Conservation (phyloP, 2,113 vertebrate species). For the Ctenomys sociabilis region DNA sequence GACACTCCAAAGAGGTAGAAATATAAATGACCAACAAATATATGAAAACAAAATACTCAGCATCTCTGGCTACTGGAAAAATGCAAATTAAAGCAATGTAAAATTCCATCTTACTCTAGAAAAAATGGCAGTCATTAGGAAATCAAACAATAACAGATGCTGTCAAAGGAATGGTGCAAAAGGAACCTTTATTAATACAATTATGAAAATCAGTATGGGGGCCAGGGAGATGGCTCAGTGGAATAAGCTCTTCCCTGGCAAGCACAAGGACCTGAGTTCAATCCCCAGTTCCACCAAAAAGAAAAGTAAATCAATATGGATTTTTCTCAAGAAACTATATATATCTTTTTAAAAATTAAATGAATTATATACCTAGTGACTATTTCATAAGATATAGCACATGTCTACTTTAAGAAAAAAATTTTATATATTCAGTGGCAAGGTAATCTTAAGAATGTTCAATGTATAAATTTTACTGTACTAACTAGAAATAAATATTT, state of each 20-base stretch:
- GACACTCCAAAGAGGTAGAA: not conserved
- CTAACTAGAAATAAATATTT: slow-evolving; percentile 25
- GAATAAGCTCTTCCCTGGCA: too few species aligned
- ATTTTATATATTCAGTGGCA: slow-evolving; percentile 26
- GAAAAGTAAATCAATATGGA: too few species aligned
- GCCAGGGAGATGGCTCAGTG: too few species aligned
- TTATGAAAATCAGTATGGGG: not conserved
- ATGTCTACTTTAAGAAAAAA: slow-evolving; percentile 21
- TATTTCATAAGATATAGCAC: slow-evolving; percentile 4
- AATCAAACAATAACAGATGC: not conserved
- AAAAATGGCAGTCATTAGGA: not conserved
- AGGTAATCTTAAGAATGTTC: not conserved
- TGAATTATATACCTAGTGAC: not conserved
- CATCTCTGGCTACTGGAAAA: not conserved
- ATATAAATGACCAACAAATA: not conserved
- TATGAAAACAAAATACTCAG: not conserved
- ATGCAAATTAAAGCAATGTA: not conserved
- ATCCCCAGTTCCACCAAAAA: too few species aligned
- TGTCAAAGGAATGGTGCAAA: not conserved
- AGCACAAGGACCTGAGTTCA: too few species aligned
- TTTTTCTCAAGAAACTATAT: not conserved
- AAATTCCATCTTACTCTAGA: not conserved
- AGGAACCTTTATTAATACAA: not conserved
- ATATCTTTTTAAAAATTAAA: not conserved
- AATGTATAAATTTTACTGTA: slow-evolving; percentile 27